Evolutionary conservation across 2,797 vertebrate genomes (phyloP).

Genomic region (Poeciliopsis turneri): DNA sequence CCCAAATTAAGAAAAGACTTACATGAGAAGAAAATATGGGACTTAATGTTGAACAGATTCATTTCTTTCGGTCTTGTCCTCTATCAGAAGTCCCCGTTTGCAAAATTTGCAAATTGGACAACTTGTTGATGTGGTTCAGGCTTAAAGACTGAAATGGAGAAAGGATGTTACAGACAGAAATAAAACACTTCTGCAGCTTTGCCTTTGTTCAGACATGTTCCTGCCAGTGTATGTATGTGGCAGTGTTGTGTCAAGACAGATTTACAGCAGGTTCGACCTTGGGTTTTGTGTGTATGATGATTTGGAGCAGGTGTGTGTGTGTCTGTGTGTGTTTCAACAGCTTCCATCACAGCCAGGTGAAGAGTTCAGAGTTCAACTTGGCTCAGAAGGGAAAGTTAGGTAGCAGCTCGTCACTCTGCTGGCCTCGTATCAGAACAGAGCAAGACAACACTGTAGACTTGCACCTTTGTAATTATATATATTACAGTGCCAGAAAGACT

Average conservation of each 20-base stretch:
- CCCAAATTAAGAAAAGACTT: background rate
- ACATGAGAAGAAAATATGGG: background rate
- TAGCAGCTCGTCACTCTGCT: constrained; percentile 9
- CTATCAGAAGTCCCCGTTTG: background rate
- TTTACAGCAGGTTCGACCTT: constrained; percentile 72
- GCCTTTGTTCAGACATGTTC: constrained; percentile 49
- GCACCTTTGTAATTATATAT: too few relatives aligned
- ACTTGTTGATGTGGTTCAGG: background rate
- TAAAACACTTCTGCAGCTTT: constrained; percentile 26
- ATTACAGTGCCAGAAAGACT: too few relatives aligned
- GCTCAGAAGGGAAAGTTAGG: constrained; percentile 75
- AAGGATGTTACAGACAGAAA: constrained; percentile 28
- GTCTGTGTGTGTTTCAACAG: constrained; percentile 25
- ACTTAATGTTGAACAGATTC: background rate
- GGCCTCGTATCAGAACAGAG: constrained; percentile 25
- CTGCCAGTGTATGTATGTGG: constrained; percentile 31
- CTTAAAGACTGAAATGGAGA: background rate
- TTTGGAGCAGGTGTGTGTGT: constrained; percentile 63
- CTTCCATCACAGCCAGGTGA: constrained; percentile 61
- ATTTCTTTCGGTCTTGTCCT: too few relatives aligned
- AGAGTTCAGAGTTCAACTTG: constrained; percentile 68
- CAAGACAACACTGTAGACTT: constrained; percentile 8
- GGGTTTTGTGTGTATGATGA: constrained; percentile 47
- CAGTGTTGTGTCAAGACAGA: constrained; percentile 52
- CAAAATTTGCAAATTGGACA: background rate